Evolutionary conservation across 2,888 invertebrate genomes (phyloP), one percentile per base, ranked within the genome.

Genomic region (Drosophila meridionalis): DNA sequence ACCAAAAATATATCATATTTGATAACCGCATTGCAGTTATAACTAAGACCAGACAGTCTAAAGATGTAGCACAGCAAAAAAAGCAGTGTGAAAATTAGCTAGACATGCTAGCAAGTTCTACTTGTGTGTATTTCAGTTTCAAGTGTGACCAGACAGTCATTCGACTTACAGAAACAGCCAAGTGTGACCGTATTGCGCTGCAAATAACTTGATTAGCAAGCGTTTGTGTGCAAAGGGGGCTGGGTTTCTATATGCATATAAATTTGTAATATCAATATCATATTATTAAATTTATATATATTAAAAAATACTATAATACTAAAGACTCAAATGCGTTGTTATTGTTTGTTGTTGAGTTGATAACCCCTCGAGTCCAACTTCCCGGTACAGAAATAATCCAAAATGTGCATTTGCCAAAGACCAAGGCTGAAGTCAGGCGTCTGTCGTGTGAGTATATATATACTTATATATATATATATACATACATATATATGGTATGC

Each of bases 361-460:
- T 65, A 65, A 65, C 45, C 62, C 52, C 61, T 3, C 28, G 60
- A 42, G 58, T 52, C 42, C 30, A 34, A 53, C 40, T 55, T 53
- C 47, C 47, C 47, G 47, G 28, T 50, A 32, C 4, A 36, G 43
- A 26, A 68, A 56, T 30, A 50, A 56, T 48, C 67, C 68, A 36
- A 69, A 69, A 47, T 55, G 47, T 61, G 67, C 73, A 72, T 67
- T 60, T 28, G 45, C 34, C 50, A 47, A 12, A 38, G 36, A 50
- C 47, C 61, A 70, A 69, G 50, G 60, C 32, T 57, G 40, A 55
- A 60, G 68, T 59, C 68, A 60, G 52, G 45, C 64, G 66, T 45
- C 45, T 53, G 28, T 59, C 28, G 45, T 53, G 26, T 52, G 34
- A 1, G 4, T 30, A 5, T 30, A 9, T 30, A 3, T 57, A 1